Base-by-base conservation (phyloP, 2,888 invertebrate genomes). In the Patella caerulea region DNA sequence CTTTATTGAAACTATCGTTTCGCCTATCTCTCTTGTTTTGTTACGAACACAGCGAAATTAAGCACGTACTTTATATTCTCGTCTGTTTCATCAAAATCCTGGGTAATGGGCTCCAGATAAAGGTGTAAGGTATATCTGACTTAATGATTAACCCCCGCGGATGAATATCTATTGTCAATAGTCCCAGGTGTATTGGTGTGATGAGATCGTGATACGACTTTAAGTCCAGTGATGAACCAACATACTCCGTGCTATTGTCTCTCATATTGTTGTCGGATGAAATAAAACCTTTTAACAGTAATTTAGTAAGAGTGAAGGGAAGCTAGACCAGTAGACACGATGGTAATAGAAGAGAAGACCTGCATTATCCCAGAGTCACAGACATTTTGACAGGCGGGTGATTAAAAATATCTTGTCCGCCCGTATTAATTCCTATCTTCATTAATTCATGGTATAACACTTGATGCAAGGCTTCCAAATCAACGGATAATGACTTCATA, bases 151-250 rank as follows among this genome's bases (percentile, higher is more conserved):
- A 65, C 65, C 19, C 14, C 65, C 19, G 65, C 65, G 24, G 24
- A 65, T 24, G 65, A 24, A 65, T 65, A 65, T 65, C 65, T 24
- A 65, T 65, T 65, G 65, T 65, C 65, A 65, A 65, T 14, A 65
- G 65, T 65, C 65, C 14, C 65, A 24, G 9, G 65, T 65, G 65
- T 65, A 65, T 65, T 65, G 65, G 19, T 24, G 65, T 65, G 65
- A 65, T 65, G 65, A 19, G 65, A 24, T 65, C 65, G 65, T 65
- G 65, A 65, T 65, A 65, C 24, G 24, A 11, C 19, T 24, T 65
- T 24, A 24, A 24, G 24, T 24, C 19, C 19, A 65, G 65, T 65
- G 65, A 65, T 24, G 19, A 65, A 24, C 19, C 24, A 14, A 65
- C 11, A 65, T 14, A 65, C 19, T 24, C 19, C 65, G 65, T 65